phyloP scores from a whole-genome alignment of 1,140 invertebrate species.

The Ectropis grisescens region DNA sequence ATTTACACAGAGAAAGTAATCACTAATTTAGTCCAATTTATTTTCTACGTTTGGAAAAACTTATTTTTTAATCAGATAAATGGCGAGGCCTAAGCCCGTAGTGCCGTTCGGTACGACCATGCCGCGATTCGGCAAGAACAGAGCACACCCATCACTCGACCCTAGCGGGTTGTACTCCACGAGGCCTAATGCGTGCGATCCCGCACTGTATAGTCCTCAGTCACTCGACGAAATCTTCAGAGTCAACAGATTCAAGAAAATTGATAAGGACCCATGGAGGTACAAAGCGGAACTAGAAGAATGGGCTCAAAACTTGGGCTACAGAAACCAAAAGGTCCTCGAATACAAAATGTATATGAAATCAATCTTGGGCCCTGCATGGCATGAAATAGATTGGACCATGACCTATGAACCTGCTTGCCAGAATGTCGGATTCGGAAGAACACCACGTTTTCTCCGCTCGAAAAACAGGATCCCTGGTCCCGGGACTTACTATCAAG shows the following conservation, averaged over 20 bases:
- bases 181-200: slow-evolving; percentile 38
- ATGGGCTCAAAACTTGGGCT: slow-evolving; percentile 53
- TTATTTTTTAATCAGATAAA: too few relatives aligned
- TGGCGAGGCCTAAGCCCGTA: slow-evolving; percentile 9
- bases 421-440: slow-evolving; percentile 44
- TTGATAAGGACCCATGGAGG: slow-evolving; percentile 38
- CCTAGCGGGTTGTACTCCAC: slow-evolving; percentile 32
- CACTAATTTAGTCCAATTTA: too few relatives aligned
- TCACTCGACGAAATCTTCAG: slow-evolving; percentile 26
- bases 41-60: too few relatives aligned
- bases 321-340: slow-evolving; percentile 47
- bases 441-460: slow-evolving; percentile 24
- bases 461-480: slow-evolving; percentile 24
- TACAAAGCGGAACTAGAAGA: slow-evolving; percentile 51
- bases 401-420: slow-evolving; percentile 29
- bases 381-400: slow-evolving; percentile 21
- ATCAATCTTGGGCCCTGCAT: slow-evolving; percentile 45
- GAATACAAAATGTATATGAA: slow-evolving; percentile 27
- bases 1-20: too few relatives aligned
- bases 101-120: slow-evolving; percentile 23
- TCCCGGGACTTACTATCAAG: slow-evolving; percentile 44
- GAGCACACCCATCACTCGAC: slow-evolving; percentile 44
- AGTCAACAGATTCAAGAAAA: slow-evolving; percentile 23
- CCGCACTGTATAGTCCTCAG: slow-evolving; percentile 39
- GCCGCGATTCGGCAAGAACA: slow-evolving; percentile 40